Percentiles rank a stretch among this genome's conserved stretches.
phyloP scores from a whole-genome alignment of 2,888 invertebrate species.

The Sarcophaga rosellei region DNA sequence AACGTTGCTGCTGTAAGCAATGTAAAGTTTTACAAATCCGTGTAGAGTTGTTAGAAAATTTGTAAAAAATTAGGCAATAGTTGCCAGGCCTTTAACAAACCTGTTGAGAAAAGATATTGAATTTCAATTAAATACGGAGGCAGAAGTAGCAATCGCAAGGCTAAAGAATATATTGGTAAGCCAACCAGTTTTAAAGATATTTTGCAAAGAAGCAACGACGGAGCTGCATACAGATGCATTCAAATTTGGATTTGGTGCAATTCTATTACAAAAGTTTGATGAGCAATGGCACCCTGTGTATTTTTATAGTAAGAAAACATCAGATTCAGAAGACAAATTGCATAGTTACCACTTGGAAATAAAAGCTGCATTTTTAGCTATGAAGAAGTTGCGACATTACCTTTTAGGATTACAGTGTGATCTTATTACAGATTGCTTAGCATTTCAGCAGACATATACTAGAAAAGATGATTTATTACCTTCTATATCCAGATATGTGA shows the following conservation, averaged over 20 bases:
- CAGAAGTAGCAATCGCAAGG: too few relatives aligned
- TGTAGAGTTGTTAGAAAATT: conserved; percentile 28
- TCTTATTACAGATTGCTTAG: neutral
- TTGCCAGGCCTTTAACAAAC: too few relatives aligned
- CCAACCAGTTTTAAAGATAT: too few relatives aligned
- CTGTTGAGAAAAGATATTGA: too few relatives aligned
- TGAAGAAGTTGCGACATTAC: conserved; percentile 71
- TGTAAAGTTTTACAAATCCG: conserved; percentile 47
- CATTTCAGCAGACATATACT: too few relatives aligned
- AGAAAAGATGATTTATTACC: too few relatives aligned
- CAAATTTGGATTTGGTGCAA: conserved; percentile 20
- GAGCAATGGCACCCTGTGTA: conserved; percentile 28
- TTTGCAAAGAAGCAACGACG: too few relatives aligned
- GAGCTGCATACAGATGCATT: too few relatives aligned
- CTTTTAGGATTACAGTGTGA: conserved; percentile 53
- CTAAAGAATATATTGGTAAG: too few relatives aligned
- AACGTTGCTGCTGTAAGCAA: conserved; percentile 15
- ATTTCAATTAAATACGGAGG: too few relatives aligned
- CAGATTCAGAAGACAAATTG: conserved; percentile 12
- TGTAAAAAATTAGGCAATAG: too few relatives aligned
- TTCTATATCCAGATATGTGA: too few relatives aligned
- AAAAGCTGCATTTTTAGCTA: conserved; percentile 66
- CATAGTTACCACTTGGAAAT: conserved; percentile 70
- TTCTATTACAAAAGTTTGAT: conserved; percentile 52
- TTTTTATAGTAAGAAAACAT: conserved; percentile 15